phyloP scores from a whole-genome alignment of 2,113 vertebrate species.

The Propithecus coquereli region DNA sequence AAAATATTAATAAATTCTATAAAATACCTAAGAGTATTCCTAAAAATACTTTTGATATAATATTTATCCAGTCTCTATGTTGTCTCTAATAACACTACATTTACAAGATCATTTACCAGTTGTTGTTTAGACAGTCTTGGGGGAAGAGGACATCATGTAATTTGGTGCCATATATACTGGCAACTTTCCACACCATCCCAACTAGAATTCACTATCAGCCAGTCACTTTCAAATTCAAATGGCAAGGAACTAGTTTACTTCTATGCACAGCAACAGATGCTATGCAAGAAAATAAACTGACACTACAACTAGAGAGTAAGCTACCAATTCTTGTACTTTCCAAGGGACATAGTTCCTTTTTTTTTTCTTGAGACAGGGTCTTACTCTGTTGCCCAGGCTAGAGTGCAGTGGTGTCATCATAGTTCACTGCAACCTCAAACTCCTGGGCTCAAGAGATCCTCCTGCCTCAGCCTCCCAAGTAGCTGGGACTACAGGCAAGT shows the following conservation, averaged over 20 bases:
- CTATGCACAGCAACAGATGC: constrained; percentile 3
- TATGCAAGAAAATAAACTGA: constrained; percentile 3
- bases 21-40: neutral
- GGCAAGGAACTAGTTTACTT: neutral
- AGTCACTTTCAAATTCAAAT: neutral
- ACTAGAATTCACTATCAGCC: neutral
- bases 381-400: neutral
- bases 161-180: neutral
- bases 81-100: neutral
- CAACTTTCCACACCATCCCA: neutral
- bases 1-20: neutral
- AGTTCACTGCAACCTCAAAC: no score
- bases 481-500: no score
- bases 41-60: neutral
- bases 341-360: neutral
- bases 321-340: neutral
- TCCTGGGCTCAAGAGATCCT: no score
- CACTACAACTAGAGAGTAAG: neutral
- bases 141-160: neutral
- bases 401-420: no score
- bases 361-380: neutral
- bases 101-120: neutral
- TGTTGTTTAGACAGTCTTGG: neutral
- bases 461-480: no score
- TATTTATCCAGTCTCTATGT: neutral